These are phyloP conservation scores for Diloba caeruleocephala DNA, from an alignment of 2,888 invertebrate genomes.

Conservation along the genomic window DNA sequence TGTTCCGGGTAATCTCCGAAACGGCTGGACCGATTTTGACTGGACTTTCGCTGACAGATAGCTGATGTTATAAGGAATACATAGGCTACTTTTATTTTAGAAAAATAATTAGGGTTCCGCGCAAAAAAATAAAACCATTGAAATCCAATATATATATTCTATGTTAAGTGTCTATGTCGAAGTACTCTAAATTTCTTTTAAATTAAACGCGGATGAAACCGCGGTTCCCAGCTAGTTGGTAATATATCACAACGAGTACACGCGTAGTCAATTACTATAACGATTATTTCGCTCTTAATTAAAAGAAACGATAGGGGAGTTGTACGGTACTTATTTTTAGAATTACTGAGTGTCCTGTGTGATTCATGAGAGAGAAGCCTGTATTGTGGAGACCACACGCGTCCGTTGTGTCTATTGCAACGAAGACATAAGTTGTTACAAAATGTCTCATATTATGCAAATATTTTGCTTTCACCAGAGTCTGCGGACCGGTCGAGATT, in stretches of 20 bases:
- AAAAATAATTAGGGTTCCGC: too few relatives aligned
- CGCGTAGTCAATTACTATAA: conserved; percentile 54
- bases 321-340: conserved; percentile 61
- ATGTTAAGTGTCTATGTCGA: too few relatives aligned
- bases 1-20: too few relatives aligned
- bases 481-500: conserved; percentile 50
- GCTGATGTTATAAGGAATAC: too few relatives aligned
- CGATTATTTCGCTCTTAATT: conserved; percentile 66
- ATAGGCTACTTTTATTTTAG: too few relatives aligned
- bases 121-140: too few relatives aligned
- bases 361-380: conserved; percentile 54
- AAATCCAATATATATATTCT: too few relatives aligned
- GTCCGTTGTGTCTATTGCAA: conserved; percentile 14
- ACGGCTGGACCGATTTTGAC: too few relatives aligned
- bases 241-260: conserved; percentile 50
- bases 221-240: too few relatives aligned
- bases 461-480: conserved; percentile 60
- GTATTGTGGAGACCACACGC: conserved; percentile 54
- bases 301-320: conserved; percentile 53
- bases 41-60: too few relatives aligned
- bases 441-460: conserved; percentile 55
- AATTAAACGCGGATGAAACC: too few relatives aligned
- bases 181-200: too few relatives aligned
- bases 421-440: conserved; percentile 33
- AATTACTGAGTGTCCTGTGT: conserved; percentile 61